A percentile compares a stretch with the other conserved stretches of the same genome.
Conservation (phyloP, 2,797 vertebrate genomes). For the Columba guinea region DNA sequence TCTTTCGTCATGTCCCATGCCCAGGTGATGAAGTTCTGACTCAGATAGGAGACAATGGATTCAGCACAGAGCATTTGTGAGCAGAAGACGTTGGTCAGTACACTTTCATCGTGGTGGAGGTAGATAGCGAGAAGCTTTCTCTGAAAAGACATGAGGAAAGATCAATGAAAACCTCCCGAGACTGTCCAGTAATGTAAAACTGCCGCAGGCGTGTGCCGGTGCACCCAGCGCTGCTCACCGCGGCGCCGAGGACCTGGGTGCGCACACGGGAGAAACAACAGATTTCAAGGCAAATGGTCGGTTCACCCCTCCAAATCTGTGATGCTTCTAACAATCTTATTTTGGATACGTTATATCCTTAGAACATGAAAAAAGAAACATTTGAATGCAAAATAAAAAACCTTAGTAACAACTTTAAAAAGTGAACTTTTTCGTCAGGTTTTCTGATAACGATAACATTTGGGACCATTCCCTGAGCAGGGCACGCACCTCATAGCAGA, state of each 20-base stretch:
- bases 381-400: not conserved
- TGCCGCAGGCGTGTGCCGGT: not conserved
- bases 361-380: not conserved
- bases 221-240: no score
- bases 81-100: slow-evolving; percentile 99
- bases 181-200: not conserved
- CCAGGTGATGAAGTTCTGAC: slow-evolving; percentile 99
- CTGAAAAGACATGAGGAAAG: slow-evolving; percentile 78
- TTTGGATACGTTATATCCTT: not conserved
- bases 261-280: not conserved
- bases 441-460: not conserved
- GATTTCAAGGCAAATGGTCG: not conserved
- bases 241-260: no score
- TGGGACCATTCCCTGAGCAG: not conserved
- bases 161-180: not conserved
- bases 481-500: not conserved
- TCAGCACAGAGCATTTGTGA: slow-evolving; percentile 99
- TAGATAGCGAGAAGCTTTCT: slow-evolving; percentile 99
- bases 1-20: slow-evolving; percentile 99
- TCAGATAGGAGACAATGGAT: slow-evolving; percentile 97
- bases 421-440: not conserved
- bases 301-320: not conserved
- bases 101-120: slow-evolving; percentile 99
- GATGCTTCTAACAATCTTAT: slow-evolving; percentile 13
- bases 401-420: not conserved